Conservation (phyloP, 2,113 vertebrate genomes). For the Alectura lathami region DNA sequence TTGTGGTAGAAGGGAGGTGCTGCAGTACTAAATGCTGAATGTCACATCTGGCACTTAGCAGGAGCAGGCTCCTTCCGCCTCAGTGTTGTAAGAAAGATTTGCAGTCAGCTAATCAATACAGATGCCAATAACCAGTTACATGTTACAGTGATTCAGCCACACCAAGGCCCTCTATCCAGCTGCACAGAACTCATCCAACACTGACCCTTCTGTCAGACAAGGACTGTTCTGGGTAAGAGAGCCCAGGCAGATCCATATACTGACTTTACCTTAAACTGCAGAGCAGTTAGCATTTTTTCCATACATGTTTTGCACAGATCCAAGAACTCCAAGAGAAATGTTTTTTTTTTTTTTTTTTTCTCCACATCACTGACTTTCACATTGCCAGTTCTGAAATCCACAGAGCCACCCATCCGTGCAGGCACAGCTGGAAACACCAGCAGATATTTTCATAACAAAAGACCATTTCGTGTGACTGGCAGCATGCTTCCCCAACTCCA, state of each 20-base stretch:
- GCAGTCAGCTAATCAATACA: neutral
- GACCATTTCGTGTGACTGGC: rapidly evolving
- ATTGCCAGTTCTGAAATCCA: neutral
- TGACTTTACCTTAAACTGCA: neutral
- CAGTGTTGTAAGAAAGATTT: neutral
- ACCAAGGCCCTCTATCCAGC: rapidly evolving
- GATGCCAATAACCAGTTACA: rapidly evolving
- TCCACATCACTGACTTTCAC: neutral
- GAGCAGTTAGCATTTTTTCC: neutral
- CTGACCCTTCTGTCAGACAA: neutral
- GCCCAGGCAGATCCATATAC: neutral
- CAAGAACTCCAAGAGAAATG: neutral
- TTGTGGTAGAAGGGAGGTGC: neutral
- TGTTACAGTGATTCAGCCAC: neutral
- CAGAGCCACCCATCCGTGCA: neutral
- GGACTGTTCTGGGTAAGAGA: neutral
- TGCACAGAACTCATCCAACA: rapidly evolving
- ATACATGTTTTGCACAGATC: rapidly evolving
- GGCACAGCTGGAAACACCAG: neutral
- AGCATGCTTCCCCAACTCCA: rapidly evolving
- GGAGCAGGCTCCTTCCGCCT: neutral
- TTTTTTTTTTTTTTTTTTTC: slow-evolving; percentile 22
- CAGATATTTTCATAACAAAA: neutral
- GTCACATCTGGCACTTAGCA: neutral
- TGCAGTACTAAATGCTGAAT: neutral